Percentiles rank a stretch among this genome's conserved stretches.
Conservation (phyloP, 35 echinoderm and acorn worm genomes). For the Heliocidaris tuberculata region DNA sequence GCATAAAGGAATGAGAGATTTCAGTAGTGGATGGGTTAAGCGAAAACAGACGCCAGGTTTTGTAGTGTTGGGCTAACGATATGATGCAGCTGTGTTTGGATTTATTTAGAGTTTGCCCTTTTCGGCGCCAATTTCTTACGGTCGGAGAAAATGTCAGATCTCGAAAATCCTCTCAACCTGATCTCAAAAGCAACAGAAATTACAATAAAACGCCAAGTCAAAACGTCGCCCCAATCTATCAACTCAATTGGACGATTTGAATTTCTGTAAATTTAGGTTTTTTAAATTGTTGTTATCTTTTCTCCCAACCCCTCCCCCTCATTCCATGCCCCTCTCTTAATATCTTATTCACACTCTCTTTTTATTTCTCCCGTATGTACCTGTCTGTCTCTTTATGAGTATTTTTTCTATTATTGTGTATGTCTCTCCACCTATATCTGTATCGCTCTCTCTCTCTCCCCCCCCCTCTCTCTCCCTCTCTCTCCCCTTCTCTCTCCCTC, state of each 20-base stretch:
- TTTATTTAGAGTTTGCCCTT: neutral
- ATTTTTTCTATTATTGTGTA: neutral
- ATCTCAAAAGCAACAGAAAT: neutral
- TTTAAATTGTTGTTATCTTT: neutral
- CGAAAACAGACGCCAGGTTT: neutral
- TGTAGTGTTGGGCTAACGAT: neutral
- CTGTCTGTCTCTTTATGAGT: neutral
- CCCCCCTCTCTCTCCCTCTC: no score
- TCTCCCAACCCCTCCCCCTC: neutral
- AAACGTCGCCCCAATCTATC: neutral
- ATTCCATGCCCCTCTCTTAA: neutral
- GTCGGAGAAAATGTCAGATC: neutral
- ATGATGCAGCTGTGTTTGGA: constrained; percentile 1
- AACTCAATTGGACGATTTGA: neutral
- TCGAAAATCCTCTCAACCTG: neutral
- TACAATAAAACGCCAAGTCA: neutral
- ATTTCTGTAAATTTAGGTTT: neutral
- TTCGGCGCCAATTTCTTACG: neutral
- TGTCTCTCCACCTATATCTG: neutral
- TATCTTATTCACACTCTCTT: no score
- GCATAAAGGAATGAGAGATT: no score
- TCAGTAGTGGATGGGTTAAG: no score
- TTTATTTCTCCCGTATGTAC: neutral
- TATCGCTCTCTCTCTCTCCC: no score
- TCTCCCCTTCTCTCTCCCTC: no score